phyloP scores from a whole-genome alignment of 1,140 invertebrate genomes.

The Cydia pomonella region DNA sequence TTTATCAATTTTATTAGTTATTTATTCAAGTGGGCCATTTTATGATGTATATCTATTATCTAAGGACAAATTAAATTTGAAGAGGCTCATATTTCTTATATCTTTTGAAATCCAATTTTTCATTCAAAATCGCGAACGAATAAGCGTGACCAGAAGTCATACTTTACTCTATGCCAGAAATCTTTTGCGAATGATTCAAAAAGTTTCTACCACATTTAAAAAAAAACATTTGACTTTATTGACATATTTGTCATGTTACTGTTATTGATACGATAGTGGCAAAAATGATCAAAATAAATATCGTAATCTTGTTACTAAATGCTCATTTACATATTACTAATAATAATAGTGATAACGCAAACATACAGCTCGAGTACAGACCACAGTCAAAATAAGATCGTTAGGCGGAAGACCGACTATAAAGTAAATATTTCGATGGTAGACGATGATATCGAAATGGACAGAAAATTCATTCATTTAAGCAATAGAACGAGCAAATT shows the following conservation, averaged over 20 bases:
- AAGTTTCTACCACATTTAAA: neutral
- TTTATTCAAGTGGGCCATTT: too few relatives aligned
- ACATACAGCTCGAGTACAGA: neutral
- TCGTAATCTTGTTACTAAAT: slow-evolving; percentile 17
- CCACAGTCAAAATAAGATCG: slow-evolving; percentile 40
- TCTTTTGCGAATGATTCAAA: neutral
- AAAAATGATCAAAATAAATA: slow-evolving; percentile 40
- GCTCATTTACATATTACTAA: slow-evolving; percentile 8
- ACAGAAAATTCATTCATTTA: slow-evolving; percentile 33
- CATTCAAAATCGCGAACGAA: too few relatives aligned
- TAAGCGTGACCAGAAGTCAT: too few relatives aligned
- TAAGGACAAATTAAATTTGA: too few relatives aligned
- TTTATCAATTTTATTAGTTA: too few relatives aligned
- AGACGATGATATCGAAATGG: slow-evolving; percentile 44
- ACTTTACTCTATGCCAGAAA: too few relatives aligned
- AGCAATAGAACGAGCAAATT: slow-evolving; percentile 34
- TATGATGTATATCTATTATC: too few relatives aligned
- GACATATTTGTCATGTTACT: neutral
- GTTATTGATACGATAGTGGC: slow-evolving; percentile 6
- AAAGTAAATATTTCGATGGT: slow-evolving; percentile 43
- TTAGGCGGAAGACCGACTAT: slow-evolving; percentile 43
- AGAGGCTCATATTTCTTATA: too few relatives aligned
- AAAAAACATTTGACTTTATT: slow-evolving; percentile 4
- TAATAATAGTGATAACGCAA: neutral
- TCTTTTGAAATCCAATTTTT: too few relatives aligned